Evolutionary conservation across 2,888 invertebrate species (phyloP).

Genomic region (Myathropa florea): DNA sequence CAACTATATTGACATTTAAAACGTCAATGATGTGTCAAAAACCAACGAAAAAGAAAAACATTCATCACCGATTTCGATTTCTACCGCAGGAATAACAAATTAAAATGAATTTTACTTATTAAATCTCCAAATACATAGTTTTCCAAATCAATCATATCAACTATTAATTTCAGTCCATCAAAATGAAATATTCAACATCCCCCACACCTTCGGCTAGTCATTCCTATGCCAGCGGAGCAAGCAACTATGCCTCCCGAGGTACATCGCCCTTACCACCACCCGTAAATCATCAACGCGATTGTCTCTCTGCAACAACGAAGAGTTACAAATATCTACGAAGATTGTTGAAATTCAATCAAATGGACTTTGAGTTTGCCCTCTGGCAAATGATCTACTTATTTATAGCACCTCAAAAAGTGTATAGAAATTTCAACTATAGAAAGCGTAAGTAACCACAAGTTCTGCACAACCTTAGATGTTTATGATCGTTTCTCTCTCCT

Average conservation of each 20-base stretch:
- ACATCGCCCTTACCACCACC: conserved; percentile 87
- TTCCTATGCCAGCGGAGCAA: conserved; percentile 16
- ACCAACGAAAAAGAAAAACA: conserved; percentile 43
- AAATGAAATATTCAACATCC: conserved; percentile 85
- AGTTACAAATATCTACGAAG: conserved; percentile 92
- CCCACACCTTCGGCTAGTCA: conserved; percentile 80
- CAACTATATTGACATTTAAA: conserved; percentile 18
- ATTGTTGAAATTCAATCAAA: conserved; percentile 94
- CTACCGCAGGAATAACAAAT: conserved; percentile 41
- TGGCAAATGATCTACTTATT: conserved; percentile 99
- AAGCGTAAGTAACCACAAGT: conserved; percentile 87
- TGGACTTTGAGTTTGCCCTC: conserved; percentile 99
- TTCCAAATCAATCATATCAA: not conserved
- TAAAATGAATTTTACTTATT: conserved; percentile 36
- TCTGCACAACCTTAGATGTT: not conserved
- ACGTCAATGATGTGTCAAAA: conserved; percentile 68
- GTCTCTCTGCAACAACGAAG: conserved; percentile 92
- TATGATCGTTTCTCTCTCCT: conserved; percentile 75
- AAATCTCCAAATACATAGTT: conserved; percentile 7
- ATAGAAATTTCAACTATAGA: conserved; percentile 97
- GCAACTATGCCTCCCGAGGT: conserved; percentile 81
- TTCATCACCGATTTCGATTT: too few relatives aligned
- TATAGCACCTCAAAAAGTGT: conserved; percentile 96
- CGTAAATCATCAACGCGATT: conserved; percentile 85
- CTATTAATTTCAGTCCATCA: not conserved